Conservation (phyloP, 2,113 vertebrate species). For the Mandrillus leucophaeus region DNA sequence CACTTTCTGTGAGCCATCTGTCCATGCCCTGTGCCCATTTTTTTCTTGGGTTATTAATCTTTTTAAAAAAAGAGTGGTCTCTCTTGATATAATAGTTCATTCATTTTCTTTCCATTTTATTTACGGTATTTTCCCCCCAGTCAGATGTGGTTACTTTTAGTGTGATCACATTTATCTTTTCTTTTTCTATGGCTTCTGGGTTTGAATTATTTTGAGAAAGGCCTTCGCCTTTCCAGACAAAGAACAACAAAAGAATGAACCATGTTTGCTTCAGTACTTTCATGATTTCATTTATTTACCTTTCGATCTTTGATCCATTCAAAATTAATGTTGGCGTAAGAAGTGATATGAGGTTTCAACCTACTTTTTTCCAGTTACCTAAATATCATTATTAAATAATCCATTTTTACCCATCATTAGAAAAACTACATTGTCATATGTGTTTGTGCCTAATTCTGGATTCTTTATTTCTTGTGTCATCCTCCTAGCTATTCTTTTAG, state of each 20-base stretch:
- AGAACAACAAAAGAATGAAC: not conserved
- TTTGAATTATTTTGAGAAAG: not conserved
- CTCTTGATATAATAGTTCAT: not conserved
- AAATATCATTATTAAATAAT: not conserved
- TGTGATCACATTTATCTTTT: not conserved
- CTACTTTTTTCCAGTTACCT: not conserved
- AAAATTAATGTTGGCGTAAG: not conserved
- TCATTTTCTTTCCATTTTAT: not conserved
- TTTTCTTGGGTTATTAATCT: constrained; percentile 19
- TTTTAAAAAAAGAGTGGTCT: not conserved
- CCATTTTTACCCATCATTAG: not conserved
- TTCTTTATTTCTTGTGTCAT: not conserved
- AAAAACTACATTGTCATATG: constrained; percentile 6
- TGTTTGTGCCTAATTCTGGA: not conserved
- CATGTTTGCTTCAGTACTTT: not conserved
- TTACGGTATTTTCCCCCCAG: not conserved
- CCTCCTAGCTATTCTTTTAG: not conserved
- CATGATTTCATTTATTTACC: not conserved
- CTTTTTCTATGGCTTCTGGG: not conserved
- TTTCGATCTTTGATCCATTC: not conserved
- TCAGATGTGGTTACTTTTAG: not conserved
- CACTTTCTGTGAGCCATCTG: constrained; percentile 9
- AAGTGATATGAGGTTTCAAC: not conserved
- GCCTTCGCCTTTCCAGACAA: not conserved
- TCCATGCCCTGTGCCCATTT: not conserved